Conservation (phyloP, 2,113 vertebrate genomes). For the Hipposideros armiger region DNA sequence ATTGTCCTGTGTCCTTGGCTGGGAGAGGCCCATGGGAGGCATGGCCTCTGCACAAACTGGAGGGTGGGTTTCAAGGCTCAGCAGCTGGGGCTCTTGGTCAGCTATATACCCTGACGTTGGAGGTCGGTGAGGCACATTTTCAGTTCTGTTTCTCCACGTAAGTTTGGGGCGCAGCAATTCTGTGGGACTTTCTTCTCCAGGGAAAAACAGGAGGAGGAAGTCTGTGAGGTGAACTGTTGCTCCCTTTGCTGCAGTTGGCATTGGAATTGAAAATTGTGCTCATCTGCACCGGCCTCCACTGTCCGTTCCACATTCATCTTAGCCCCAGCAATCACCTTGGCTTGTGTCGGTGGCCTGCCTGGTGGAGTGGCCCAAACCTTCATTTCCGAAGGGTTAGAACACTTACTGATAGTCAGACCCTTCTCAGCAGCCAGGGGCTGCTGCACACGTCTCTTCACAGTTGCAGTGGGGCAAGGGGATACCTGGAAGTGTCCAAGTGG, state of each 20-base stretch:
- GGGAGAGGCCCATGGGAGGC: no score
- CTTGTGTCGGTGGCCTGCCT: neutral
- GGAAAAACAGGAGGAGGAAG: neutral
- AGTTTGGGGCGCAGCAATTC: neutral
- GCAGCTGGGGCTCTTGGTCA: neutral
- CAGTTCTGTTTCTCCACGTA: neutral
- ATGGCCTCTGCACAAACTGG: neutral
- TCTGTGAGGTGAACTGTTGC: neutral
- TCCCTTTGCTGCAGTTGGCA: neutral
- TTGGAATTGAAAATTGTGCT: neutral
- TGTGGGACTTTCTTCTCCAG: neutral
- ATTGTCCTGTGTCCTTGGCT: neutral
- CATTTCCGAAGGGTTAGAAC: neutral
- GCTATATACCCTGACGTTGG: accelerated
- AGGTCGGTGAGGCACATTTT: neutral
- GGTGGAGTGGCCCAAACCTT: neutral
- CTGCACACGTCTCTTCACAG: accelerated
- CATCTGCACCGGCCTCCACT: accelerated
- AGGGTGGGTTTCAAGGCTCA: neutral
- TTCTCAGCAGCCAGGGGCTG: neutral
- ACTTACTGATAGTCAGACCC: accelerated
- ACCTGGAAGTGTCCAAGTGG: accelerated
- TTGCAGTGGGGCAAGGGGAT: accelerated
- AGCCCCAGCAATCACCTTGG: neutral
- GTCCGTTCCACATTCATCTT: accelerated